Conservation (phyloP, 2,888 invertebrate genomes). For the Parascotia fuliginaria region DNA sequence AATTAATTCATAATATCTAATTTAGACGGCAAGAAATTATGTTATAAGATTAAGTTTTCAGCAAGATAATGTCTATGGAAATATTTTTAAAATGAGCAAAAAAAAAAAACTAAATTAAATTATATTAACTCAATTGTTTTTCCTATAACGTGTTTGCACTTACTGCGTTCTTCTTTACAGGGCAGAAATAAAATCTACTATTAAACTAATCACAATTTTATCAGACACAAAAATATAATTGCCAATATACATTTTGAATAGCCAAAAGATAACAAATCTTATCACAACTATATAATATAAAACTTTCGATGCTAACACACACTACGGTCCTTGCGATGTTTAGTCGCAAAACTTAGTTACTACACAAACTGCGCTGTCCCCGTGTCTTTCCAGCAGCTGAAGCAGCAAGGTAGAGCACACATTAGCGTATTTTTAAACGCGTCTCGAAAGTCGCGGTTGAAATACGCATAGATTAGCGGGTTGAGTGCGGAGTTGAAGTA, state of each 20-base stretch:
- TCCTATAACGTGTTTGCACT: too few relatives aligned
- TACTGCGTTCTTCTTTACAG: too few relatives aligned
- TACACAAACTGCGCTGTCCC: conserved; percentile 86
- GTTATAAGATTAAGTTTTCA: not conserved
- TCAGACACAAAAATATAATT: too few relatives aligned
- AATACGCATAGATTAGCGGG: conserved; percentile 93
- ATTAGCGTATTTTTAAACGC: conserved; percentile 97
- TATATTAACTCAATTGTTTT: too few relatives aligned
- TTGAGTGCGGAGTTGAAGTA: conserved; percentile 89
- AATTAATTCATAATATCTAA: not conserved
- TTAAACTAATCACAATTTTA: too few relatives aligned
- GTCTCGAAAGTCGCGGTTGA: conserved; percentile 92
- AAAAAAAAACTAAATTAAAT: too few relatives aligned
- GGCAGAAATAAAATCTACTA: too few relatives aligned
- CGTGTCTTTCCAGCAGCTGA: conserved; percentile 90
- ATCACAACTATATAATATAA: conserved; percentile 8
- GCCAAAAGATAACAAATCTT: conserved; percentile 2
- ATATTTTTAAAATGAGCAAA: not conserved
- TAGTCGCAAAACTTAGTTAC: conserved; percentile 52
- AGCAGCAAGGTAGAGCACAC: conserved; percentile 94
- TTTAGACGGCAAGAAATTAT: not conserved
- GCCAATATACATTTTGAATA: too few relatives aligned
- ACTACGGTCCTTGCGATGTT: conserved; percentile 29
- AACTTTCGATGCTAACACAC: conserved; percentile 12
- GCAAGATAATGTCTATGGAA: too few relatives aligned